Base-by-base conservation (phyloP, 2,113 vertebrate species). In the Mionectes macconnelli region DNA sequence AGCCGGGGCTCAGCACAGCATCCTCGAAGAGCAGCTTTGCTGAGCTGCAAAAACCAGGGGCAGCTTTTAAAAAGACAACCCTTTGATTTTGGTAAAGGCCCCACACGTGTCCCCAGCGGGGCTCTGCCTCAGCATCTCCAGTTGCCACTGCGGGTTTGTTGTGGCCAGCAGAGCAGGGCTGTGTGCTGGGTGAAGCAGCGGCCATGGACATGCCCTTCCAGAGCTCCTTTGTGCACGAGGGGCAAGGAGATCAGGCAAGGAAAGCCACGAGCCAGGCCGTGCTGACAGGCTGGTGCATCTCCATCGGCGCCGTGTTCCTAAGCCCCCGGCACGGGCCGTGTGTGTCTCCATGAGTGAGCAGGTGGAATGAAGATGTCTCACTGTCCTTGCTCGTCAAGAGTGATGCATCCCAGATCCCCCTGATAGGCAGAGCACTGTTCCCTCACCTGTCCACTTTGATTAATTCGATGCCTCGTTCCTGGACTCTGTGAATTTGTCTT, bases 191-290 rank as follows among this genome's bases (percentile, higher is more conserved):
- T 2, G 7, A 14, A 79, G 63, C 37, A 16, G 18, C 19, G 76
- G 77, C 15, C 50, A 13, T 3, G 44, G 68, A 4, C 17, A 3
- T 22, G 17, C 8, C 6, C 55, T 67, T 84, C 19, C 80, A 55
- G 69, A 81, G 81, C 74, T 84, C 64, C 74, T 24, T 31, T 7
- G 0, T 6, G 19, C n/a, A 7, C 8, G 5, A 56, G 44, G 62
- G 44, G 45, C 59, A 40, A 40, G 81, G 77, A 62, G 31, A 25
- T 37, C 0, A 25, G 66, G 57, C 27, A 11, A 86, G 95, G 93
- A 97, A 95, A 22, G 30, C 28, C 96, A 98, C 96, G 97, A 98
- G 98, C 98, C 98, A 97, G 97, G 95, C 96, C 98, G 98, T 97
- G 98, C 98, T 94, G 97, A 84, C 62, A 30, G 96, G 86, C 87